Evolutionary conservation across 1,140 invertebrate species (phyloP), one percentile per base, ranked within the genome.

Genomic region (Arctopsyche grandis): DNA sequence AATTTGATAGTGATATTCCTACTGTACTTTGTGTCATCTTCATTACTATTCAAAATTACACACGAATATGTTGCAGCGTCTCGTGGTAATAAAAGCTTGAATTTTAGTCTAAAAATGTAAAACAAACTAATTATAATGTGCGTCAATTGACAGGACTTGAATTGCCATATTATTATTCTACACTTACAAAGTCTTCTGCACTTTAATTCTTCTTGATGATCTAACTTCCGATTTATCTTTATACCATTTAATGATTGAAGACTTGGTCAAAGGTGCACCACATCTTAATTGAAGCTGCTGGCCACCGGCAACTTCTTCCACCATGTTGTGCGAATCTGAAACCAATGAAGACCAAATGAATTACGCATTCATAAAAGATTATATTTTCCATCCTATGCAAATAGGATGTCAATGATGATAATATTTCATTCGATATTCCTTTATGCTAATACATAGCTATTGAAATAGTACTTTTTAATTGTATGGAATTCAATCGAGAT

Each of bases 1-100:
- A 16, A 63, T 19, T 79, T 69, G 16, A 60, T 9, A 9, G 75
- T 85, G 26, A 83, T 85, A 29, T 86, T 83, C 56, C 83, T 84
- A 56, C 52, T 16, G 52, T 56, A 16, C 52, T 3, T 38, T 21
- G 10, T 85, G 29, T 77, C 78, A 38, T 75, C 82, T 24, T 85
- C 85, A 79, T 85, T 85, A 19, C 84, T 84, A 76, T 84, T 84
- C 60, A 44, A 56, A 5, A 79, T 43, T 43, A 83, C 83, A 80
- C 88, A 89, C 0, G 85, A 82, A 79, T 88, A 89, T n/a, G 85
- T 83, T 22, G 86, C 88, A 14, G 85, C 85, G 73, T 88, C 87
- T 78, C 84, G 84, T 0, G 83, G 79, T 73, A 84, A 83, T 46
- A 88, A 86, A 43, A 83, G 81, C 83, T 85, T 86, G 83, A 89